Evolutionary conservation across 2,888 invertebrate genomes (phyloP), one percentile per base, ranked within the genome.

Genomic region (Agelastica alni): DNA sequence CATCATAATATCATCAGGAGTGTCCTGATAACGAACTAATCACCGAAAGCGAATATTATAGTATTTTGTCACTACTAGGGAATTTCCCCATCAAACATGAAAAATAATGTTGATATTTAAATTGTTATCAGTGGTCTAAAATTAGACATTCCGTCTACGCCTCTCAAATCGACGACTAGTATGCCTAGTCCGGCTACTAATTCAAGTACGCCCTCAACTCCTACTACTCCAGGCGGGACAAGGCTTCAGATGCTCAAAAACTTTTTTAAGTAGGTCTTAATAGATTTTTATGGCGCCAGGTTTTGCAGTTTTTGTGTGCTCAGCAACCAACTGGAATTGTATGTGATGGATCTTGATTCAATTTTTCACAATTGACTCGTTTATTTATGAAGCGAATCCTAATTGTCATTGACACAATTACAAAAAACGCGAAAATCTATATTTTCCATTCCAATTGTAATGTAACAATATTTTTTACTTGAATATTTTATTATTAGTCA

Each of bases 171-270:
- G 42, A 67, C 76, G 32, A 66, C 78, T 48, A 72, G 74, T 59
- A 67, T 73, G 14, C 22, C 64, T 22, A 61, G 60, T 28, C 61
- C 60, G n/a, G 53, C 48, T 22, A 53, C 51, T 20, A 52, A 39
- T 41, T 47, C 53, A 2, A 31, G 41, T 14, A 41, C 53, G 3
- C 14, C 51, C 4, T 16, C 49, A n/a, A 56, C 56, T 22, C 53
- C 56, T 54, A 86, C 86, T 60, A 80, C 82, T 53, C 79, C 82
- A 3, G 70, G 72, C 49, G 74, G 75, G 65, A 83, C 81, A 77
- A 89, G 91, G 80, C 86, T 91, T 75, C 90, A 92, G 83, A 91
- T 93, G 81, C 92, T 94, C 86, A 93, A 93, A 85, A 93, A 93
- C 83, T 93, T 93, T 83, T 93, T 94, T 89, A 94, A 94, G 94